Evolutionary conservation across 2,113 vertebrate genomes (phyloP).

Genomic region (Pristiophorus japonicus): DNA sequence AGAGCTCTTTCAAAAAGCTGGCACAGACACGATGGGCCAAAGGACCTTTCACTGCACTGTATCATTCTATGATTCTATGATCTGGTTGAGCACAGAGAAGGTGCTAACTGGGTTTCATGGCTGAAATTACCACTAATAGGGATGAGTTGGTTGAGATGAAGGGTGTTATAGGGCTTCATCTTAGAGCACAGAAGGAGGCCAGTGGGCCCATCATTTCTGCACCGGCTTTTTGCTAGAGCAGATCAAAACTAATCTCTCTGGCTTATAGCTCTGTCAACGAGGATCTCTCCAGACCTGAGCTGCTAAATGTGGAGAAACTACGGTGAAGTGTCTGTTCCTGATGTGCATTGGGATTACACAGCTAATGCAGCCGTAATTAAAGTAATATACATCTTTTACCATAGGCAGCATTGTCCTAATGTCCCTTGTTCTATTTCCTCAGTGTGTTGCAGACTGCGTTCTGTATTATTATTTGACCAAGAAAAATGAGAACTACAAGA

Average conservation of each 20-base stretch:
- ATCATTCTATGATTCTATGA: background rate
- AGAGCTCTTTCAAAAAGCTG: no score
- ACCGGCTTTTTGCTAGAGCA: background rate
- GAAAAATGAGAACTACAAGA: slow-evolving; percentile 98
- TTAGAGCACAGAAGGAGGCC: background rate
- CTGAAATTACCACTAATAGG: no score
- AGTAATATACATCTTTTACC: background rate
- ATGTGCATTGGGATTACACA: background rate
- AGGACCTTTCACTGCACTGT: background rate
- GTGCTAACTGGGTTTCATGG: no score
- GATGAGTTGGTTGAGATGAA: background rate
- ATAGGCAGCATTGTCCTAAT: background rate
- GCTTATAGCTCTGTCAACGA: background rate
- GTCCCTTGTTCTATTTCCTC: slow-evolving; percentile 40
- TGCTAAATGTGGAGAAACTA: background rate
- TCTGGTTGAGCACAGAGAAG: background rate
- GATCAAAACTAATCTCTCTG: background rate
- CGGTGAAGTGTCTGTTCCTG: background rate
- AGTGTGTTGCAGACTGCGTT: slow-evolving; percentile 94
- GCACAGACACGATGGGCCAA: background rate
- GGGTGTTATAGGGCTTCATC: no score
- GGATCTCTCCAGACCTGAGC: background rate
- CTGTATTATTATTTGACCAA: slow-evolving; percentile 98
- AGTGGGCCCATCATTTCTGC: background rate
- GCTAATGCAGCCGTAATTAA: background rate